Evolutionary conservation across 2,888 invertebrate genomes (phyloP).

Genomic region (Xestia c-nigrum): DNA sequence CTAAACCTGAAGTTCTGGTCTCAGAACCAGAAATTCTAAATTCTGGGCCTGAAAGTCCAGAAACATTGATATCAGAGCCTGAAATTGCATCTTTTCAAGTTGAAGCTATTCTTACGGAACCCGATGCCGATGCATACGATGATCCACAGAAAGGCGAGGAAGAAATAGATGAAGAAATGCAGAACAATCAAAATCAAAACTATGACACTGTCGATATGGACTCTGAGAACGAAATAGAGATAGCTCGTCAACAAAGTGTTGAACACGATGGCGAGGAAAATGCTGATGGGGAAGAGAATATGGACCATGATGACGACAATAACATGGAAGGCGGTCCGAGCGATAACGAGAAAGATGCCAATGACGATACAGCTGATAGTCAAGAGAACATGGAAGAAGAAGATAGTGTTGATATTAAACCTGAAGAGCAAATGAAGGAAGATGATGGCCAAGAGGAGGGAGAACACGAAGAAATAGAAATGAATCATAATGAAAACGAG

Average conservation of each 20-base stretch:
- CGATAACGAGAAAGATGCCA: slow-evolving; percentile 74
- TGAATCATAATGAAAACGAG: slow-evolving; percentile 75
- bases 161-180: slow-evolving; percentile 74
- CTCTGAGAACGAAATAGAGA: slow-evolving; percentile 89
- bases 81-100: slow-evolving; percentile 89
- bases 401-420: slow-evolving; percentile 71
- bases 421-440: slow-evolving; percentile 70
- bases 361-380: slow-evolving; percentile 73
- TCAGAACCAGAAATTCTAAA: slow-evolving; percentile 88
- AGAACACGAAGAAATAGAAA: slow-evolving; percentile 75
- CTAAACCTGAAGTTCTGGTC: slow-evolving; percentile 86
- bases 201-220: slow-evolving; percentile 89
- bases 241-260: slow-evolving; percentile 82
- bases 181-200: slow-evolving; percentile 80
- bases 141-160: slow-evolving; percentile 77
- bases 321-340: slow-evolving; percentile 74
- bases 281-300: slow-evolving; percentile 65
- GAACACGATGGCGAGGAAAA: slow-evolving; percentile 72
- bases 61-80: slow-evolving; percentile 88
- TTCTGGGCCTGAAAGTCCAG: slow-evolving; percentile 89
- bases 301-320: slow-evolving; percentile 69
- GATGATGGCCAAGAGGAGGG: slow-evolving; percentile 69
- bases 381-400: slow-evolving; percentile 74
- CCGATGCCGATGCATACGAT: slow-evolving; percentile 83
- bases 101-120: slow-evolving; percentile 87